These are phyloP conservation scores for Thomomys bottae DNA, from an alignment of 2,113 vertebrate species.

Conservation along the genomic window DNA sequence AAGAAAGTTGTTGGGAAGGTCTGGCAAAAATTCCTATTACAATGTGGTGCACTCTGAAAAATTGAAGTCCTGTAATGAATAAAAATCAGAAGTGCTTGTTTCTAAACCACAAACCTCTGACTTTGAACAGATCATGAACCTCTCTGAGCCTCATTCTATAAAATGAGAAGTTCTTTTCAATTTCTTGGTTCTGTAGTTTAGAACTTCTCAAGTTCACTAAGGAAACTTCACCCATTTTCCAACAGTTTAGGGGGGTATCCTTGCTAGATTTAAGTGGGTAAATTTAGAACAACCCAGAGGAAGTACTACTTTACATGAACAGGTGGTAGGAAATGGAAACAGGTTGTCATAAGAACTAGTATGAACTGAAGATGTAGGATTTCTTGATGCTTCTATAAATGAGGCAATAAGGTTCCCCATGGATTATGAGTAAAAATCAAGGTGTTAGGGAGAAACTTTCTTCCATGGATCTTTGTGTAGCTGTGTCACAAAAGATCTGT, in stretches of 20 bases:
- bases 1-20: neutral
- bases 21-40: neutral
- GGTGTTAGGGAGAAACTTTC: neutral
- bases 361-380: conserved; percentile 7
- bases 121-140: neutral
- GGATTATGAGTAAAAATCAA: neutral
- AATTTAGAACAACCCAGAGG: neutral
- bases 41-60: neutral
- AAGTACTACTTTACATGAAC: conserved; percentile 4
- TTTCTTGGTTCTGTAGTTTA: conserved; percentile 36
- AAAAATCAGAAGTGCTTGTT: neutral
- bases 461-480: neutral
- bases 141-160: neutral
- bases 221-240: neutral
- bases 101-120: neutral
- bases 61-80: neutral
- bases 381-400: neutral
- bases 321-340: neutral
- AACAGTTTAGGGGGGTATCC: neutral
- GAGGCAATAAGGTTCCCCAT: neutral
- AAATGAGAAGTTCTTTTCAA: neutral
- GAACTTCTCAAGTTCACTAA: neutral
- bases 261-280: neutral
- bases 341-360: neutral
- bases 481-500: neutral